A percentile compares a stretch with the other conserved stretches of the same genome.
phyloP scores from a whole-genome alignment of 2,797 vertebrate species.

The Spinibarbus caldwelli region DNA sequence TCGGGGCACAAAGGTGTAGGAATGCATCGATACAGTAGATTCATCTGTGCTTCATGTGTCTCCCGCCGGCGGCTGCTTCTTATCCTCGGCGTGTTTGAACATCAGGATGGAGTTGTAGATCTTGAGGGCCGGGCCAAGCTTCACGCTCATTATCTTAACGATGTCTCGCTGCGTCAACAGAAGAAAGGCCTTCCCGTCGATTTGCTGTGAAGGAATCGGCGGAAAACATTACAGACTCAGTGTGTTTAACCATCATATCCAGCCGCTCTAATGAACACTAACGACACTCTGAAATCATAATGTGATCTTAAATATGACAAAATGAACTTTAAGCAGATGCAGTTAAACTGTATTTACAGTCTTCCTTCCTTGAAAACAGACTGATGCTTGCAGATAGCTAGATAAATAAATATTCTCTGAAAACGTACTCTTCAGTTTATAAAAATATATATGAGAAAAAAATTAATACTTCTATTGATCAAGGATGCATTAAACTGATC shows the following conservation, averaged over 20 bases:
- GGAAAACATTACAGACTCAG: not conserved
- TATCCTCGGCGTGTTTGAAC: conserved; percentile 84
- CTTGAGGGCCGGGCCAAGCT: conserved; percentile 92
- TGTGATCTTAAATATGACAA: not conserved
- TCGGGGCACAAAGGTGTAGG: conserved; percentile 47
- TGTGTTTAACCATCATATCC: not conserved
- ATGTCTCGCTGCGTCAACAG: conserved; percentile 91
- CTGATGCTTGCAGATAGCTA: not conserved
- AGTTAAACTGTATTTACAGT: not conserved
- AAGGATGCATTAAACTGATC: not conserved
- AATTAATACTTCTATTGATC: not conserved
- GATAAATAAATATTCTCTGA: not conserved
- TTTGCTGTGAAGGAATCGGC: conserved; percentile 78
- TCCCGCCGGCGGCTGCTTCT: conserved; percentile 48
- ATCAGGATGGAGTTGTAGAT: conserved; percentile 94
- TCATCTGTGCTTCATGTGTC: conserved; percentile 25
- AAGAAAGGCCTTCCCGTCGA: conserved; percentile 90
- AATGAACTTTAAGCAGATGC: too few species aligned
- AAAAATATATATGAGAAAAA: not conserved
- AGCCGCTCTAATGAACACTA: not conserved
- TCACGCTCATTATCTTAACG: conserved; percentile 89
- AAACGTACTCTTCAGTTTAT: not conserved
- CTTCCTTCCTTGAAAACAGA: not conserved
- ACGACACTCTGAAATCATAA: not conserved
- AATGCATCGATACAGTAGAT: conserved; percentile 60